Evolutionary conservation across 2,797 vertebrate species (phyloP).

Genomic region (Lithobates sylvaticus): DNA sequence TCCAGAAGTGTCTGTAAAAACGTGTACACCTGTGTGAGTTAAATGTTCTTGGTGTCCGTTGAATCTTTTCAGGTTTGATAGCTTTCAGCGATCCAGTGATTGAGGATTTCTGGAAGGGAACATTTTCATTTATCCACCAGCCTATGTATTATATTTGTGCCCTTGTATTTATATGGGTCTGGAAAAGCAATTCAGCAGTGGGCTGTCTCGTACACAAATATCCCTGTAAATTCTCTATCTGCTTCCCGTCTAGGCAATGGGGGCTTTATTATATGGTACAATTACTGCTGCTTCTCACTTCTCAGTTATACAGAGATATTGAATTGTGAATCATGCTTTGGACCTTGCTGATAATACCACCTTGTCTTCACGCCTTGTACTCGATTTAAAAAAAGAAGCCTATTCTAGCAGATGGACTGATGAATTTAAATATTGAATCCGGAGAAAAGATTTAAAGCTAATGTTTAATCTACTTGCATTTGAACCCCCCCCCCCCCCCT

Average conservation of each 20-base stretch:
- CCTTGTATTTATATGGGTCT: constrained; percentile 35
- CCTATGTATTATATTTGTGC: constrained; percentile 22
- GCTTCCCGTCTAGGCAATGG: constrained; percentile 31
- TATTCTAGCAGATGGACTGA: not conserved
- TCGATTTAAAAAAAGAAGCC: not conserved
- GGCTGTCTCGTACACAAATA: constrained; percentile 32
- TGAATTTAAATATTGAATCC: not conserved
- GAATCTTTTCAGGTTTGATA: constrained; percentile 3
- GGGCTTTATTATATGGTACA: constrained; percentile 20
- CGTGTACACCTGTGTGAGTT: not conserved
- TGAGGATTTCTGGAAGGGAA: constrained; percentile 31
- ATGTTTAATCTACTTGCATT: too few species aligned
- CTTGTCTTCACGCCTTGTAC: constrained; percentile 15
- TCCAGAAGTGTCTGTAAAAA: not conserved
- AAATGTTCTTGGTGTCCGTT: not conserved
- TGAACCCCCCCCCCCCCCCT: too few species aligned
- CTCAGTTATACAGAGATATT: not conserved
- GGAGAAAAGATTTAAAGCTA: not conserved
- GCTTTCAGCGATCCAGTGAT: constrained; percentile 18
- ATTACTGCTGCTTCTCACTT: constrained; percentile 1
- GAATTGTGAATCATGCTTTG: constrained; percentile 15
- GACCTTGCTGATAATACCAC: constrained; percentile 9
- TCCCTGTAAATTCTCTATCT: constrained; percentile 40
- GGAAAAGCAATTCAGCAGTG: constrained; percentile 19
- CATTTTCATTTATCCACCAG: constrained; percentile 23